Evolutionary conservation across 2,113 vertebrate genomes (phyloP).

Genomic region (Eulemur macaco): DNA sequence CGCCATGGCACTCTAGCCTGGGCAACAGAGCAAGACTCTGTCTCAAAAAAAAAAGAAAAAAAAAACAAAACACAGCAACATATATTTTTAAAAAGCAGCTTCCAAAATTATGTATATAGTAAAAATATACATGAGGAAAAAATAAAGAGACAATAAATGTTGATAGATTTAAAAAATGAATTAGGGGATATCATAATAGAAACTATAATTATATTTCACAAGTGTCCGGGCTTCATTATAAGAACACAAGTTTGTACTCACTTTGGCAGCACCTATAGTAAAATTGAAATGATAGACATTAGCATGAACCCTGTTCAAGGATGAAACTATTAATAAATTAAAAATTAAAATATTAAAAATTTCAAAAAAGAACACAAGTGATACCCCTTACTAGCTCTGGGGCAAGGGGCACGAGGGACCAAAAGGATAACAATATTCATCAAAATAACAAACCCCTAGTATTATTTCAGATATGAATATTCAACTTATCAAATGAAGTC

Average conservation of each 20-base stretch:
- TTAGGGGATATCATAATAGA: constrained; percentile 1
- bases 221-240: not conserved
- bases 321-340: too few relatives aligned
- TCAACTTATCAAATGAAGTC: constrained; percentile 26
- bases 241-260: not conserved
- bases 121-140: constrained; percentile 38
- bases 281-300: too few relatives aligned
- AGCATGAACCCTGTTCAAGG: too few relatives aligned
- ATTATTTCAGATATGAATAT: not conserved
- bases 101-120: constrained; percentile 6
- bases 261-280: too few relatives aligned
- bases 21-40: too few relatives aligned
- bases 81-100: not conserved
- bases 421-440: constrained; percentile 23
- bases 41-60: too few relatives aligned
- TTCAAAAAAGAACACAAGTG: not conserved
- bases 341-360: too few relatives aligned
- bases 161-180: not conserved
- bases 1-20: too few relatives aligned
- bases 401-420: not conserved
- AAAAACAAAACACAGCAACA: not conserved
- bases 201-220: constrained; percentile 20
- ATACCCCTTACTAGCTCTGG: not conserved
- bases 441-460: constrained; percentile 23
- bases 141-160: not conserved